Evolutionary conservation across 2,113 vertebrate species (phyloP).

Genomic region (Marcusenius ussheri): DNA sequence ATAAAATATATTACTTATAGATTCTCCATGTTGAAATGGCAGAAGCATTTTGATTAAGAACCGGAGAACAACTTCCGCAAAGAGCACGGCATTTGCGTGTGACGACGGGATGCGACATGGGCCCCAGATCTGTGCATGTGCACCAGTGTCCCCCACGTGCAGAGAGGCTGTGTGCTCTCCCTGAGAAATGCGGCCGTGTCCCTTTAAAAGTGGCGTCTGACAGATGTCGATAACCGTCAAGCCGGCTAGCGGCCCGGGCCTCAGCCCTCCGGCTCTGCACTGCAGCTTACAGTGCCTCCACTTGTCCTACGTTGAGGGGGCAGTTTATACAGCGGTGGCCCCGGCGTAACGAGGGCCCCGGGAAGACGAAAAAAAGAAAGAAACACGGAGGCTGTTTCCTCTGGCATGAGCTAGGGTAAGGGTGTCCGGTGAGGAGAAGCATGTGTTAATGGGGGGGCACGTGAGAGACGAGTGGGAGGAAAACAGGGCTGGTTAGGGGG

Average conservation of each 20-base stretch:
- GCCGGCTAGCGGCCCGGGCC: constrained; percentile 49
- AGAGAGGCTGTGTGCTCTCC: background rate
- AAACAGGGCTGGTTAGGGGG: background rate
- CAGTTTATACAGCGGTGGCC: constrained; percentile 51
- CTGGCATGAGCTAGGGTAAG: constrained; percentile 47
- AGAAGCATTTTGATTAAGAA: background rate
- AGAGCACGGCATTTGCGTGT: background rate
- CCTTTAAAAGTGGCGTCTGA: constrained; percentile 60
- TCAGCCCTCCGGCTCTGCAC: constrained; percentile 58
- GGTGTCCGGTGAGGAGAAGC: background rate
- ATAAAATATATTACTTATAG: background rate
- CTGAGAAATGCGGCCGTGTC: constrained; percentile 24
- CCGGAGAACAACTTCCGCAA: background rate
- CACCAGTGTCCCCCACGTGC: background rate
- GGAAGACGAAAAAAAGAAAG: constrained; percentile 5
- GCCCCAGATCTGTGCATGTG: background rate
- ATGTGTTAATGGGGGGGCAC: constrained; percentile 2
- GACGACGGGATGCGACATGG: background rate
- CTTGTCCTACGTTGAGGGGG: constrained; percentile 66
- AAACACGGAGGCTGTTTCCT: constrained; percentile 69
- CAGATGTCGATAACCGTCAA: constrained; percentile 73
- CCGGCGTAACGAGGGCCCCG: constrained; percentile 58
- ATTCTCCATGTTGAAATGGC: background rate
- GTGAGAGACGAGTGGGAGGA: background rate
- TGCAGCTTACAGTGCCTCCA: constrained; percentile 66